Evolutionary conservation across 2,797 vertebrate species (phyloP), one percentile per base, ranked within the genome.

Genomic region (Euthynnus affinis): DNA sequence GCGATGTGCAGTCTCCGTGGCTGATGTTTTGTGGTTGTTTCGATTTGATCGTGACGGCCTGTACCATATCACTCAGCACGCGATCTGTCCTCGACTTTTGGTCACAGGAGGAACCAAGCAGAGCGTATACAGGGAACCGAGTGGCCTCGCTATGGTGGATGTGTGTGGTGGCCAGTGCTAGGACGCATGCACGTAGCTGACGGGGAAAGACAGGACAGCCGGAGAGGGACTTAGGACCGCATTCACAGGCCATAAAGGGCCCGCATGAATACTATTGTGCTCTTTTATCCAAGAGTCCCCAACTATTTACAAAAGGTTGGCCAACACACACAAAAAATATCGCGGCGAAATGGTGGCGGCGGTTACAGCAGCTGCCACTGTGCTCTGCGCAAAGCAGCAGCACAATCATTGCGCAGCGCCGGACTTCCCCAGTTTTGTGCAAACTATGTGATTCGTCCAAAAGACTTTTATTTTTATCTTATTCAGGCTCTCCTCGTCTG

Each of bases 111-210:
- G 95, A 96, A 95, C 95, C 91, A 87, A 89, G 83, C 84, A 25
- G 89, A 90, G 92, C 91, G 93, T 76, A 80, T 87, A 88, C 72
- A 84, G 94, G 72, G 76, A 88, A 70, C 74, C 73, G 82, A 95
- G 95, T 96, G 96, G 96, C 96, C 96, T 97, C 96, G 94, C 95
- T 92, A 91, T 94, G 94, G 96, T 94, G 95, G 96, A 95, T 96
- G 95, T 95, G 95, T 95, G 82, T 83, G 95, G 95, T 92, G 94
- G 94, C 89, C 95, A 96, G 95, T 88, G 96, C 94, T 84, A 93
- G 95, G 96, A 94, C 90, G 94, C 95, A 86, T 95, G 96, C 93
- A 96, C 96, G 96, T 94, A 95, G 95, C 60, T 86, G 94, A 95
- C 95, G 96, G 96, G 93, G 85, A 80, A 74, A 73, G 91, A 86